Conservation (phyloP, 1,140 invertebrate species). For the Gryllus bimaculatus region DNA sequence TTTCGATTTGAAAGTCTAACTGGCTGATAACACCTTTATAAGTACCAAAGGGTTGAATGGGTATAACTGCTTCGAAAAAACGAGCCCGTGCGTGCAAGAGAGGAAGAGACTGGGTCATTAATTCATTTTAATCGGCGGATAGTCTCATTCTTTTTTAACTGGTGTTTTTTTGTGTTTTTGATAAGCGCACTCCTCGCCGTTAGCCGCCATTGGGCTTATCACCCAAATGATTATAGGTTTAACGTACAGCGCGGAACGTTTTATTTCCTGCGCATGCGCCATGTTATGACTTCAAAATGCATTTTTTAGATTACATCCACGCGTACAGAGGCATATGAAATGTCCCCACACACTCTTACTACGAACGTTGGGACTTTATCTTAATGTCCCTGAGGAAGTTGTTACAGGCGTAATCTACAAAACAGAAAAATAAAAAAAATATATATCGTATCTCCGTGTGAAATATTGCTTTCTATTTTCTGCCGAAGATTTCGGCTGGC, state of each 20-base stretch:
- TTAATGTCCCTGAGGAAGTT: neutral
- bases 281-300: neutral
- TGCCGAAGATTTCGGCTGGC: neutral
- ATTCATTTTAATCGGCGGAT: slow-evolving; percentile 4
- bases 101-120: neutral
- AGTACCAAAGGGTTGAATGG: slow-evolving; percentile 3
- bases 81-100: neutral
- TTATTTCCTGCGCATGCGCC: slow-evolving; percentile 2
- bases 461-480: neutral
- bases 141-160: slow-evolving; percentile 5
- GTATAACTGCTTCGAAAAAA: slow-evolving; percentile 1
- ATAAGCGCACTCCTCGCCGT: neutral
- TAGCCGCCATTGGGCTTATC: neutral
- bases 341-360: neutral
- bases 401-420: neutral
- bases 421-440: neutral
- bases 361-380: neutral
- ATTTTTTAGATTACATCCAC: slow-evolving; percentile 5
- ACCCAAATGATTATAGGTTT: slow-evolving; percentile 5
- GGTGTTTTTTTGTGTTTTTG: slow-evolving; percentile 5
- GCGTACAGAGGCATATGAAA: slow-evolving; percentile 3
- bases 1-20: slow-evolving; percentile 5
- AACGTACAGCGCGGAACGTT: neutral
- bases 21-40: slow-evolving; percentile 4
- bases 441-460: neutral